These are phyloP conservation scores for Zaprionus tsacasi DNA, from an alignment of 1,140 invertebrate genomes.

Conservation along the genomic window DNA sequence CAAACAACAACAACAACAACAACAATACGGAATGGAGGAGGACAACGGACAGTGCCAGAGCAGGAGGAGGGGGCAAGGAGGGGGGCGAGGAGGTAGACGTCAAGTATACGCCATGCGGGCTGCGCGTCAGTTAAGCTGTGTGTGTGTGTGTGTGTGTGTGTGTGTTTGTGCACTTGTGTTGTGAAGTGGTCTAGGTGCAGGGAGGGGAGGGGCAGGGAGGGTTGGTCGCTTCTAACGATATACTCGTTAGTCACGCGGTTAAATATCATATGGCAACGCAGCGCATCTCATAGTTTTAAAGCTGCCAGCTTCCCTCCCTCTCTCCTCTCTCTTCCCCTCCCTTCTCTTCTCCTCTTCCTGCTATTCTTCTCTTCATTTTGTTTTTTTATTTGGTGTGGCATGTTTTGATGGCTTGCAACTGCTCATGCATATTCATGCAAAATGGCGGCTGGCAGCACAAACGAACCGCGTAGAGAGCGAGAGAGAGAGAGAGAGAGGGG, in stretches of 20 bases:
- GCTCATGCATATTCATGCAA: slow-evolving; percentile 78
- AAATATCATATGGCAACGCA: slow-evolving; percentile 68
- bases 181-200: neutral
- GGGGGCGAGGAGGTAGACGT: slow-evolving; percentile 7
- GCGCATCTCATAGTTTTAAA: slow-evolving; percentile 67
- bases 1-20: slow-evolving; percentile 63
- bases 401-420: slow-evolving; percentile 79
- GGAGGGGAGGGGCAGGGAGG: neutral
- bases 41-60: neutral
- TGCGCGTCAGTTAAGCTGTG: slow-evolving; percentile 39
- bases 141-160: slow-evolving; percentile 36
- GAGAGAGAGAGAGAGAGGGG: too few species aligned
- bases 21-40: slow-evolving; percentile 6
- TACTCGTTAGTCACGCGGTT: slow-evolving; percentile 78
- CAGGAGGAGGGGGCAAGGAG: too few species aligned
- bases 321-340: neutral
- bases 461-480: slow-evolving; percentile 48
- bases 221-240: slow-evolving; percentile 63
- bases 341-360: neutral
- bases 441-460: slow-evolving; percentile 57
- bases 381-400: slow-evolving; percentile 41
- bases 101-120: slow-evolving; percentile 71
- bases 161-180: slow-evolving; percentile 35
- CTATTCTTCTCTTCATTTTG: neutral
- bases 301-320: slow-evolving; percentile 5